Percentiles rank a stretch among this genome's conserved stretches.
phyloP scores from a whole-genome alignment of 2,888 invertebrate species.

The Eilema depressum region DNA sequence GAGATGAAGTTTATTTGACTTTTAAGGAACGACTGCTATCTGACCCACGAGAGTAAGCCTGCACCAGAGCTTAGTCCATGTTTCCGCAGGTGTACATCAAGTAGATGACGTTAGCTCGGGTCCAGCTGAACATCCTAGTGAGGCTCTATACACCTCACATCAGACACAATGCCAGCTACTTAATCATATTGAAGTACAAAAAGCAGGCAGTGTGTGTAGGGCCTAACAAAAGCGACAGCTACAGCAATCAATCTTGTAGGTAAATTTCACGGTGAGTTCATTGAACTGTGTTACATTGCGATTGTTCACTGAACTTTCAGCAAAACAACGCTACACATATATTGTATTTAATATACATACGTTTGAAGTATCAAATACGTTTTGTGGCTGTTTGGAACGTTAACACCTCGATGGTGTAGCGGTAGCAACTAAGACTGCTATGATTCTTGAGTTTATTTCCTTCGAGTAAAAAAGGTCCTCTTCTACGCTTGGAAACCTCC shows the following conservation, averaged over 20 bases:
- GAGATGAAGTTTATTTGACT: no score
- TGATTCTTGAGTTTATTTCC: not conserved
- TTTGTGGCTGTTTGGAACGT: not conserved
- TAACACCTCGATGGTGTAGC: not conserved
- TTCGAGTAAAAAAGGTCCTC: not conserved
- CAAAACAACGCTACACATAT: conserved; percentile 36
- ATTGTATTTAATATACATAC: conserved; percentile 15
- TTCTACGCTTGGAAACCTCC: not conserved
- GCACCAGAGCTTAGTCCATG: no score
- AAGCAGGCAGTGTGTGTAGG: conserved; percentile 9
- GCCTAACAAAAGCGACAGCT: conserved; percentile 21
- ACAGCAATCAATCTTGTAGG: conserved; percentile 58
- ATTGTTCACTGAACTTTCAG: conserved; percentile 49
- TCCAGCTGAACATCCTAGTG: not conserved
- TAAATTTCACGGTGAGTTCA: conserved; percentile 57
- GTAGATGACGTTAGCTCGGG: not conserved
- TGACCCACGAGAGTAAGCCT: no score
- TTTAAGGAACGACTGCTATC: no score
- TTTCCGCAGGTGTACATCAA: not conserved
- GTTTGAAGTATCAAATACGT: conserved; percentile 7
- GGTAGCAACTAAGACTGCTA: not conserved
- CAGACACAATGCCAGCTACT: not conserved
- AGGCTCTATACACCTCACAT: not conserved
- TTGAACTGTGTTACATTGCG: conserved; percentile 47
- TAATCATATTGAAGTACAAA: conserved; percentile 3